Evolutionary conservation across 2,113 vertebrate genomes (phyloP).

Genomic region (Sapajus apella): DNA sequence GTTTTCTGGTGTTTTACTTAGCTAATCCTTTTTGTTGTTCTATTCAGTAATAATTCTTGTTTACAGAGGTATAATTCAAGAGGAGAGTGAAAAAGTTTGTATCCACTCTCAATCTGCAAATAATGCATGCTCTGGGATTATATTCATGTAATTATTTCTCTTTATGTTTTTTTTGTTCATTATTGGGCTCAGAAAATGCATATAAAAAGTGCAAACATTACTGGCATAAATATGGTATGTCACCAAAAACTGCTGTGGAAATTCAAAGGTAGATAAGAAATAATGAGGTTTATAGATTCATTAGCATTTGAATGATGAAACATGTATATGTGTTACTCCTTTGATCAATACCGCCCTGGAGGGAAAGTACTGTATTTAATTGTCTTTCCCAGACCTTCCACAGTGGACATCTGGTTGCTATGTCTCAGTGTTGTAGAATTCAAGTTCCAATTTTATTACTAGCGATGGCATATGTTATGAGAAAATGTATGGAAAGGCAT

Average conservation of each 20-base stretch:
- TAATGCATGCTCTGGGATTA: background rate
- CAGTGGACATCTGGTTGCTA: slow-evolving; percentile 69
- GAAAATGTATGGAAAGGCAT: background rate
- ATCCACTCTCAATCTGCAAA: background rate
- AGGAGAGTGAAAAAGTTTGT: slow-evolving; percentile 1
- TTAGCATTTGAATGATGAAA: slow-evolving; percentile 81
- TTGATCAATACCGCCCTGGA: slow-evolving; percentile 80
- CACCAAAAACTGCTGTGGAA: slow-evolving; percentile 70
- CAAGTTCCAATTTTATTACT: slow-evolving; percentile 37
- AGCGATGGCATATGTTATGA: background rate
- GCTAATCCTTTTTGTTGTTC: background rate
- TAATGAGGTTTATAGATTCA: slow-evolving; percentile 80
- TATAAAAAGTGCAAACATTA: slow-evolving; percentile 57
- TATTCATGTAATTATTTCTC: background rate
- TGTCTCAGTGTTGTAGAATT: slow-evolving; percentile 9
- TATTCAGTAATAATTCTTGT: background rate
- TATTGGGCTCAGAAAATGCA: slow-evolving; percentile 4
- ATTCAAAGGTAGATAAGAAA: slow-evolving; percentile 77
- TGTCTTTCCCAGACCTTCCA: slow-evolving; percentile 72
- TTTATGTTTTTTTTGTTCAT: slow-evolving; percentile 30
- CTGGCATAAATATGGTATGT: slow-evolving; percentile 61
- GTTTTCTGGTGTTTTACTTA: background rate
- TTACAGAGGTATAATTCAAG: background rate
- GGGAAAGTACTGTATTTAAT: slow-evolving; percentile 78
- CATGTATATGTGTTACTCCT: slow-evolving; percentile 75